A percentile compares a stretch with the other conserved stretches of the same genome.
These are phyloP conservation scores for Pica pica DNA, from an alignment of 2,113 vertebrate species.

Conservation along the genomic window DNA sequence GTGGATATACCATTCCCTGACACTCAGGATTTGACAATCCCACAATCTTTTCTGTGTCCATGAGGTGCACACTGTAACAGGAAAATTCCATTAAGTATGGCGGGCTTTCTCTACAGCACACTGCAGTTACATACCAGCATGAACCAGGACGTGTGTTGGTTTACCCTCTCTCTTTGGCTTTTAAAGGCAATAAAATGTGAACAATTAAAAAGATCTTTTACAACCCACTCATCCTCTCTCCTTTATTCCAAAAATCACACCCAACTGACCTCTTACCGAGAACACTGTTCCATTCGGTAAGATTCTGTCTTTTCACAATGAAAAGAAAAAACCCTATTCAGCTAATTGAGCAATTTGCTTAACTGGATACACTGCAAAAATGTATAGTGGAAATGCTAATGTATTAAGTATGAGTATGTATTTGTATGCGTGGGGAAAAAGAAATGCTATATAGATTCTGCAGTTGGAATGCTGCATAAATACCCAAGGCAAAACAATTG, in stretches of 20 bases:
- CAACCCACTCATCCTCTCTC: constrained; percentile 46
- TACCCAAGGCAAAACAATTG: constrained; percentile 41
- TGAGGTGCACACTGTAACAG: neutral
- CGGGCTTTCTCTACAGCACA: neutral
- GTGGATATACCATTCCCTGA: constrained; percentile 70
- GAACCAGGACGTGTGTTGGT: constrained; percentile 13
- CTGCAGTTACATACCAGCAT: constrained; percentile 6
- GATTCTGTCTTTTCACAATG: constrained; percentile 41
- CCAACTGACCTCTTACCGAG: constrained; percentile 52
- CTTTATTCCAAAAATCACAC: constrained; percentile 57
- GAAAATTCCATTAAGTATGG: constrained; percentile 51
- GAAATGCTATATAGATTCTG: constrained; percentile 30
- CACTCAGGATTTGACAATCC: constrained; percentile 65
- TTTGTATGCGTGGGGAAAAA: neutral
- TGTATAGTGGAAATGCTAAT: constrained; percentile 37
- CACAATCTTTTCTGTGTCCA: constrained; percentile 62
- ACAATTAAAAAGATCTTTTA: constrained; percentile 63
- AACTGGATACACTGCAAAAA: constrained; percentile 51
- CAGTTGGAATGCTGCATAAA: constrained; percentile 10
- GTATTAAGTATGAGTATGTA: constrained; percentile 42
- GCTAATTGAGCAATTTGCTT: constrained; percentile 59
- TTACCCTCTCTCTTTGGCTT: constrained; percentile 54
- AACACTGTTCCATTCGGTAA: neutral
- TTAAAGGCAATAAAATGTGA: constrained; percentile 57
- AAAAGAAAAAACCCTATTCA: constrained; percentile 46